Base-by-base conservation (phyloP, 2,797 vertebrate species). In the Ciconia nigra region DNA sequence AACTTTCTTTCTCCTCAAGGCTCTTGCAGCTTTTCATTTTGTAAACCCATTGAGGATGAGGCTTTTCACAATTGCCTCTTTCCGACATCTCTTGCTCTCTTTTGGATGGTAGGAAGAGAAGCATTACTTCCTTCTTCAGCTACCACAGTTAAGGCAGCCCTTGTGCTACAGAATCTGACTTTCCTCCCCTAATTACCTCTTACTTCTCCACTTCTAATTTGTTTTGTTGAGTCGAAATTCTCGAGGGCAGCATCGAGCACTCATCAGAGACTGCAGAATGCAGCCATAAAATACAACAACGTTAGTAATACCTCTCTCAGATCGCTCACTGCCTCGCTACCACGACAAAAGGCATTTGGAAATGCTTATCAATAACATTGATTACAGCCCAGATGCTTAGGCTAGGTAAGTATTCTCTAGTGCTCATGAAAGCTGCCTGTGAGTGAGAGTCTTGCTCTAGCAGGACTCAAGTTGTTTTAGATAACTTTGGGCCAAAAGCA, bases 401-500 rank as follows among this genome's bases (percentile, higher is more conserved):
- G 69, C 54, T 59, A 58, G 58, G 51, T 74, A 59, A 95, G 72
- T 52, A 54, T 87, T 89, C 80, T 72, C 74, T 7, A 70, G 69
- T 13, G 49, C 67, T 93, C 54, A 46, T 2, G 5, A 77, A 90
- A 70, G 69, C 79, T 89, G 83, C 46, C 71, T 17, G 31, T 35
- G 33, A 93, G 29, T 37, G 37, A 77, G 24, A 90, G 78, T 46
- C 71, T 81, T 88, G 82, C 58, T 88, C 42, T 57, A 79, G 76
- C 54, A 86, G 70, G 87, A 74, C 72, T 91, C 63, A 46, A 87
- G 83, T 91, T 81, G 62, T 67, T 96, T 92, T 52, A 77, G 74
- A 87, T 83, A 42, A 93, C 69, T 95, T 88, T 96, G 94, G 93
- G 80, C 82, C 91, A 94, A 93, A 83, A 96, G 83, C 83, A 97